phyloP scores from a whole-genome alignment of 2,888 invertebrate species.

The Stenurella melanura region DNA sequence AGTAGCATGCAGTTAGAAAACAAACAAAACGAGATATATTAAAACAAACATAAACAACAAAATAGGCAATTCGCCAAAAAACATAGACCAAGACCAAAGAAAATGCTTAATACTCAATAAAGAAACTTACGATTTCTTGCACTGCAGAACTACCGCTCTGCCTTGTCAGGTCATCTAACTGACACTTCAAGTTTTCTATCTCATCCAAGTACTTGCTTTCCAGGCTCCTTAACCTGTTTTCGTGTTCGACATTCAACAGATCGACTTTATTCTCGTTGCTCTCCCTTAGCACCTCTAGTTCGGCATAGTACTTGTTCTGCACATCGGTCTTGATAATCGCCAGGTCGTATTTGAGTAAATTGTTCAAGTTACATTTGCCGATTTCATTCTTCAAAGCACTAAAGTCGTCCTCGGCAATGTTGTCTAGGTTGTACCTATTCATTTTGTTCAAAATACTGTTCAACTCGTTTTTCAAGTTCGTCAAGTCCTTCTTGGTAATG shows the following conservation, averaged over 20 bases:
- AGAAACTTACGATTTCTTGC: conserved; percentile 75
- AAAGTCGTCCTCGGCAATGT: conserved; percentile 63
- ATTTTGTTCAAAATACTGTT: conserved; percentile 60
- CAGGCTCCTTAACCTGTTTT: conserved; percentile 71
- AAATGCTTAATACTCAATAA: not conserved
- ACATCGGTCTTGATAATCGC: conserved; percentile 61
- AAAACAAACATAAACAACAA: conserved; percentile 42
- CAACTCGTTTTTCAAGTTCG: conserved; percentile 65
- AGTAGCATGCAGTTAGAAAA: conserved; percentile 54
- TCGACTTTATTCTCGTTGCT: conserved; percentile 71
- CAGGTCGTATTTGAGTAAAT: conserved; percentile 64
- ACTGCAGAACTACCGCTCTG: conserved; percentile 70
- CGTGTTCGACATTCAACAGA: conserved; percentile 73
- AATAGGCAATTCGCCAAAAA: conserved; percentile 11
- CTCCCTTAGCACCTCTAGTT: conserved; percentile 66
- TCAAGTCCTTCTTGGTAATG: conserved; percentile 64
- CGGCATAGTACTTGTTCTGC: conserved; percentile 73
- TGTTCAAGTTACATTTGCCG: conserved; percentile 61
- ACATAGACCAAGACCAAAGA: not conserved
- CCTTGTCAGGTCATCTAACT: conserved; percentile 70
- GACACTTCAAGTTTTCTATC: conserved; percentile 70
- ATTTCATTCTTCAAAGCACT: conserved; percentile 61
- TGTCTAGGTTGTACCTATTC: conserved; percentile 62
- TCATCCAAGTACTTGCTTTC: conserved; percentile 75
- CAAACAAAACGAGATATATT: conserved; percentile 40